Evolutionary conservation across 2,797 vertebrate species (phyloP), one percentile per base, ranked within the genome.

Genomic region (Scolopax bukidnonensis): DNA sequence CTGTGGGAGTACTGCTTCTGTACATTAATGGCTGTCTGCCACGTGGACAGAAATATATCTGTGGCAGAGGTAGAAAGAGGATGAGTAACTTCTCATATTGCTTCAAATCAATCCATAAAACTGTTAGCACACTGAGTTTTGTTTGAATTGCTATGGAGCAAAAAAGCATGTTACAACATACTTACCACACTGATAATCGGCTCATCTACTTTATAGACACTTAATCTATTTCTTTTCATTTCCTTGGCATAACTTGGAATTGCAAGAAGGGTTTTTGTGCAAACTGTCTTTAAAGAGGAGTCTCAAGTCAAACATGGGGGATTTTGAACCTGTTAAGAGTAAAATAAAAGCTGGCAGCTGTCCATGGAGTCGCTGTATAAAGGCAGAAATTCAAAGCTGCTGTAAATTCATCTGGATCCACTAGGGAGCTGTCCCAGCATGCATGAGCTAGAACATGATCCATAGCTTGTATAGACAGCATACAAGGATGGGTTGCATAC

Each of bases 121-220:
- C n/a, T 11, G 13, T 67, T 88, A 84, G 43, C 38, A 28, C 30
- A 0, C 2, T 20, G 76, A 86, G 19, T 60, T 93, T 90, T 91
- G 76, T 56, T 89, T 87, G 56, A 71, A 53, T 61, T 63, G 27
- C 24, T 59, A 1, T 1, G 48, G 40, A 91, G 43, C n/a, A 79
- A 87, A 93, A 75, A 53, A 69, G 17, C 5, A 32, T 76, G 57
- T 90, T 86, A 50, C n/a, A 76, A 54, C 40, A n/a, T 40, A 45
- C 41, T 78, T 84, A 63, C 7, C 45, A 11, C 1, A 3, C 51
- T 69, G 77, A 70, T 90, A 94, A 90, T 84, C 16, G 38, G 45
- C 51, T 96, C 70, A 48, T 86, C 80, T 94, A 27, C 60, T 93
- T 88, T 70, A 87, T 36, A 82, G 80, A 79, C 45, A 41, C 24